Evolutionary conservation across 2,888 invertebrate species (phyloP), one percentile per base, ranked within the genome.

Genomic region (Plagodis pulveraria): DNA sequence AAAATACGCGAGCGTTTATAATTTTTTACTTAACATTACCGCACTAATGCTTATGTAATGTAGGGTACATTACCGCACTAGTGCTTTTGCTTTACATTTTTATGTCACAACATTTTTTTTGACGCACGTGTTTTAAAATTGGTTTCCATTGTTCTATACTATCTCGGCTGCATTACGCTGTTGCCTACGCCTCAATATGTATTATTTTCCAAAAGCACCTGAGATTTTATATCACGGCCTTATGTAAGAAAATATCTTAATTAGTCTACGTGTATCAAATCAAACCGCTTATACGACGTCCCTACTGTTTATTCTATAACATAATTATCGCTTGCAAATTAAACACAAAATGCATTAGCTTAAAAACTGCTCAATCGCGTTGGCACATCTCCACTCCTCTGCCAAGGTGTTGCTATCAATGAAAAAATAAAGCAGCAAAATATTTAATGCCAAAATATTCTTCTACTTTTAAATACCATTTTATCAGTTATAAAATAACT

Each of bases 341-440:
- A 87, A 87, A 86, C 76, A 73, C 73, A 87, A 85, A 89, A 90
- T 86, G 90, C 91, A 84, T 81, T 77, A 86, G 83, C 82, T 70
- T 69, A 74, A 67, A 65, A 67, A 66, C 65, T 66, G 66, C 63
- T 71, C 62, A 62, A 48, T 12, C 47, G 50, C 62, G 52, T 56
- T 67, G 70, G 69, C 70, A 60, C 66, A 47, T 50, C 11, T 49
- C 40, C 59, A 50, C 61, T 62, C 66, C 65, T 58, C 60, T 67
- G 72, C 67, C 67, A 70, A 61, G 34, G 65, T 10, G 66, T 67
- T 76, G 78, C 84, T 84, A 78, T 76, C 74, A 84, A 81, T 85
- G 59, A 86, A 86, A 80, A 87, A 83, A 86, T 74, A 80, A 90
- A 91, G 91, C 91, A 81, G 89, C 91, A 91, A 91, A 90, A 84